phyloP scores from a whole-genome alignment of 2,888 invertebrate species.

The Microctonus aethiopoides region DNA sequence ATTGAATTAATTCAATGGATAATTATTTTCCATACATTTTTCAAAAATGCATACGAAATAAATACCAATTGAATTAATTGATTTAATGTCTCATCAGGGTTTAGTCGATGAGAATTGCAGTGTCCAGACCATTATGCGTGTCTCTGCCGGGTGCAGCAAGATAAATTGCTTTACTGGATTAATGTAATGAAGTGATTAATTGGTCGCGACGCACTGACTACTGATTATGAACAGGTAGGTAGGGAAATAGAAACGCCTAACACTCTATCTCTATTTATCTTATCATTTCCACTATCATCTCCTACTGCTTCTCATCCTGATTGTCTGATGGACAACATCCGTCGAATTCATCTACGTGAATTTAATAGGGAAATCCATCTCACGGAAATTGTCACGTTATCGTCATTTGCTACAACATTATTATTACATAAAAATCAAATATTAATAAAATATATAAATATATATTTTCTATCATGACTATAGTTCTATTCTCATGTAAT shows the following conservation, averaged over 20 bases:
- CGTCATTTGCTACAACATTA: not conserved
- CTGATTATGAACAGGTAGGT: conserved; percentile 38
- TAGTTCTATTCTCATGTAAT: conserved; percentile 8
- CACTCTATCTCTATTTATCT: not conserved
- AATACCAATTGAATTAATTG: not conserved
- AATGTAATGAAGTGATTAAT: conserved; percentile 56
- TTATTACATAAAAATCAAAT: not conserved
- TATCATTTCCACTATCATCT: conserved; percentile 23
- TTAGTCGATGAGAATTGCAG: conserved; percentile 26
- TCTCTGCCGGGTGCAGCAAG: conserved; percentile 30
- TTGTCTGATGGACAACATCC: not conserved
- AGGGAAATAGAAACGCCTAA: too few relatives aligned
- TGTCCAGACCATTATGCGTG: conserved; percentile 33
- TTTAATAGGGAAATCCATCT: not conserved
- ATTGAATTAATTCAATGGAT: too few relatives aligned
- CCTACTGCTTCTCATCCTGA: not conserved
- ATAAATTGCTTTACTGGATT: conserved; percentile 48
- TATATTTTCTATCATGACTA: too few relatives aligned
- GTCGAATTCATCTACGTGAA: not conserved
- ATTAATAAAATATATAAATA: too few relatives aligned
- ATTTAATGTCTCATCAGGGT: not conserved
- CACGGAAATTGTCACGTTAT: not conserved
- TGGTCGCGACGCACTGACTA: conserved; percentile 43
- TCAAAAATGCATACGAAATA: too few relatives aligned
- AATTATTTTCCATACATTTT: too few relatives aligned